Base-by-base conservation (phyloP, 2,797 vertebrate genomes). In the Saxicola maurus region DNA sequence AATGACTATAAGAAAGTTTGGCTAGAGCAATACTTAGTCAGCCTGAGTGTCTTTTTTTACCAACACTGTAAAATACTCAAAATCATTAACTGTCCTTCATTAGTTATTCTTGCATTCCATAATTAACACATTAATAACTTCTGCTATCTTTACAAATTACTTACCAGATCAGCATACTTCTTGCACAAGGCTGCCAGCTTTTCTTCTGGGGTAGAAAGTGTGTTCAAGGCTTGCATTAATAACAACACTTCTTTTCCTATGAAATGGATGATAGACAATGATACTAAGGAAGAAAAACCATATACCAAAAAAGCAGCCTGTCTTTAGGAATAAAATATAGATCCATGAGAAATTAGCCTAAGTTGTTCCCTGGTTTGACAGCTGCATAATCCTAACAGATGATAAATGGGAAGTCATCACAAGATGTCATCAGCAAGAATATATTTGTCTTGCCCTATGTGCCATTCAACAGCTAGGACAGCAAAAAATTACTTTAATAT, bases 171-270 rank as follows among this genome's bases (percentile, higher is more conserved):
- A 71, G 99, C 99, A 83, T 99, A 99, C 95, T 99, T 99, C 97
- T 99, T 99, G 97, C 99, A 99, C 93, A 99, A 96, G 93, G 99
- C 99, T 76, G 99, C 99, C 91, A 99, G 96, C 90, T 99, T 99
- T 96, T 99, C 99, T 92, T 99, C 99, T 28, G 99, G 99, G 74
- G 98, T 98, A 82, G 98, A 96, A 49, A 99, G 97, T 6, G 98
- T 98, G 93, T 99, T 99, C 92, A 99, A 97, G 21, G 99, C 99
- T 96, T 99, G 98, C 99, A 99, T 99, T 96, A 99, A 86, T 91
- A 99, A 97, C 51, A 98, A 95, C 33, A 99, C 99, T 97, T 99
- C 99, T 98, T 99, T 99, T 88, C 99, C 99, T 99, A 91, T 21
- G 76, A 88, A 95, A 79, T 31, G 91, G 93, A 88, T 91, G 48